Evolutionary conservation across 2,888 invertebrate genomes (phyloP).

Genomic region (Apodemia duryi): DNA sequence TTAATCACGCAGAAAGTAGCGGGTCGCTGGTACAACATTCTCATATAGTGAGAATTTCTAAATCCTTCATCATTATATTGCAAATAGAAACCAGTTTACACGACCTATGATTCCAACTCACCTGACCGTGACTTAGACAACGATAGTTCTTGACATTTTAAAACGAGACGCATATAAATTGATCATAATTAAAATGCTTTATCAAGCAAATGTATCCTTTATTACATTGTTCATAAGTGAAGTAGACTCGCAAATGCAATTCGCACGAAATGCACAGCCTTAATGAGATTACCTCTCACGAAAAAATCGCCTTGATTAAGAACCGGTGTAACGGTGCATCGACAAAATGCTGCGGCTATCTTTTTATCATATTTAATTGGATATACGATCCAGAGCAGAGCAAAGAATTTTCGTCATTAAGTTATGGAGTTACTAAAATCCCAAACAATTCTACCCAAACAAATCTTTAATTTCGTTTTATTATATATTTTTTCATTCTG

Average conservation of each 20-base stretch:
- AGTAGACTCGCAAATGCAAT: conserved; percentile 1
- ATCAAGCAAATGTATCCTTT: conserved; percentile 14
- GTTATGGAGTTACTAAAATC: too few species aligned
- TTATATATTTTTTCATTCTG: too few species aligned
- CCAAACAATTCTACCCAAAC: too few species aligned
- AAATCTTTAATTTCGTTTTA: too few species aligned
- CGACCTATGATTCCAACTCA: conserved; percentile 17
- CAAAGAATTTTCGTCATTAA: neutral
- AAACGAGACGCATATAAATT: conserved; percentile 19
- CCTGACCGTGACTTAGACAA: conserved; percentile 17
- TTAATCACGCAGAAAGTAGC: too few species aligned
- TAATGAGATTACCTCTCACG: conserved; percentile 20
- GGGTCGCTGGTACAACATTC: neutral
- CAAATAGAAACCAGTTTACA: conserved; percentile 14
- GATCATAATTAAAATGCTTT: conserved; percentile 15
- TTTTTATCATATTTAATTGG: neutral
- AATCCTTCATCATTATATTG: neutral
- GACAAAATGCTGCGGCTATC: conserved; percentile 8
- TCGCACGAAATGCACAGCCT: conserved; percentile 1
- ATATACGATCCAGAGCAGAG: neutral
- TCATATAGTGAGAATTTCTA: conserved; percentile 1
- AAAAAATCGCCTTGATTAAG: neutral
- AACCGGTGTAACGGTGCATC: conserved; percentile 6
- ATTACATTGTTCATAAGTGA: neutral
- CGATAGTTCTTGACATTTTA: conserved; percentile 19